These are phyloP conservation scores for Lasioglossum baleicum DNA, from an alignment of 1,140 invertebrate genomes.

Conservation along the genomic window DNA sequence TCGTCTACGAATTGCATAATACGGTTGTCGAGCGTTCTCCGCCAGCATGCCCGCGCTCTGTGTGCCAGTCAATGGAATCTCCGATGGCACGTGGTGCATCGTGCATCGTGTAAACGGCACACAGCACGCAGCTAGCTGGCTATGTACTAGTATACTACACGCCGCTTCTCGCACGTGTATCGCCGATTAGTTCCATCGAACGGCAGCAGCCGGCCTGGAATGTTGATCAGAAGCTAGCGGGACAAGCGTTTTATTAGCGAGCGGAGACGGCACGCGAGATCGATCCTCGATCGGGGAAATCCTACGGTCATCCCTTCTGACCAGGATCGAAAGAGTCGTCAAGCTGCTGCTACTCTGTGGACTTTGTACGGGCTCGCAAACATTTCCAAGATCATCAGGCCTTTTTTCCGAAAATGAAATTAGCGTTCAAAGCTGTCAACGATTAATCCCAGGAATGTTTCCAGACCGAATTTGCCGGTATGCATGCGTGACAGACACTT, in stretches of 20 bases:
- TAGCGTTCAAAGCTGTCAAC: no score
- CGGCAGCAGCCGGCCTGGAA: constrained; percentile 45
- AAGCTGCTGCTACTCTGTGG: no score
- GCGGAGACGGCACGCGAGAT: not conserved
- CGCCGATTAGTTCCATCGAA: constrained; percentile 45
- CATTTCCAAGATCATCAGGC: no score
- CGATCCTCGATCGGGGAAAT: not conserved
- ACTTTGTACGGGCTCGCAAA: no score
- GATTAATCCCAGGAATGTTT: no score
- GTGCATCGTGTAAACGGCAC: constrained; percentile 7
- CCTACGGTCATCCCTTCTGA: no score
- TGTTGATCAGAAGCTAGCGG: constrained; percentile 60
- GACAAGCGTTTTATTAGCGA: constrained; percentile 46
- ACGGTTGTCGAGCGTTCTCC: not conserved
- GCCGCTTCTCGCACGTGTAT: constrained; percentile 32
- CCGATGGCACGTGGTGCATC: constrained; percentile 34
- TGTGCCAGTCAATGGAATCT: constrained; percentile 28
- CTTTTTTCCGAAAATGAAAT: no score
- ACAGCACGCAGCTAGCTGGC: not conserved
- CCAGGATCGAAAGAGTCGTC: no score
- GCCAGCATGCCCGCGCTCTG: no score
- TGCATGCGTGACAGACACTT: not conserved
- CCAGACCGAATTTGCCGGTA: no score
- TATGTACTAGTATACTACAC: no score
- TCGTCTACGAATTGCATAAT: constrained; percentile 36